phyloP scores from a whole-genome alignment of 1,140 invertebrate species.

The Lamellibrachia luymesi region DNA sequence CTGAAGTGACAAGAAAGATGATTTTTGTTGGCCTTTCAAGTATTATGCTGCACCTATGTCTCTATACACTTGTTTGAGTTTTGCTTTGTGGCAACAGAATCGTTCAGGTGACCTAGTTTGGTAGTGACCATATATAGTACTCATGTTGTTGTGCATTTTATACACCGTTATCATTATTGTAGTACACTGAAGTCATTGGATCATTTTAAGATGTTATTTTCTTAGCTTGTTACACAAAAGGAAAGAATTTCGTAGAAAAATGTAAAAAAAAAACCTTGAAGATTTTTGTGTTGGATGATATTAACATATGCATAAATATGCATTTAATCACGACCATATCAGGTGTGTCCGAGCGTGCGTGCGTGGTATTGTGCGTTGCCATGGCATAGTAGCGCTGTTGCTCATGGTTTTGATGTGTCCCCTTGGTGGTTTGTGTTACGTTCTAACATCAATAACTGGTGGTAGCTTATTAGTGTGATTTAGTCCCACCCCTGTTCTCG shows the following conservation, averaged over 20 bases:
- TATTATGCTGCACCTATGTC: not conserved
- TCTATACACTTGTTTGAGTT: not conserved
- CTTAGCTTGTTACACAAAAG: not conserved
- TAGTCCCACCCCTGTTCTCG: not conserved
- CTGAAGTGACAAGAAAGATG: not conserved
- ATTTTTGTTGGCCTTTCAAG: not conserved
- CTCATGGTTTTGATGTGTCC: not conserved
- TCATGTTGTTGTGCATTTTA: slow-evolving; percentile 5
- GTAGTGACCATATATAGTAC: slow-evolving; percentile 1
- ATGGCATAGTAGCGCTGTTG: not conserved
- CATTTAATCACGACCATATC: not conserved
- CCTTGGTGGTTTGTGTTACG: not conserved
- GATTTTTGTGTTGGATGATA: slow-evolving; percentile 5
- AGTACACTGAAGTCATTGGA: not conserved
- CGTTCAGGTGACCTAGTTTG: slow-evolving; percentile 3
- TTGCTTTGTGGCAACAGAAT: not conserved
- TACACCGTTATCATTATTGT: not conserved
- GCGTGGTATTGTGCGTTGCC: not conserved
- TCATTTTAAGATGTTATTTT: not conserved
- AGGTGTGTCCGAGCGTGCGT: not conserved
- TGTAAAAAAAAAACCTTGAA: not conserved
- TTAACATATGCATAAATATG: not conserved
- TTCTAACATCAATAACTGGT: not conserved
- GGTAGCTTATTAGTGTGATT: not conserved
- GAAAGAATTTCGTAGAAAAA: not conserved